Conservation (phyloP, 2,113 vertebrate species). For the Balaeniceps rex region DNA sequence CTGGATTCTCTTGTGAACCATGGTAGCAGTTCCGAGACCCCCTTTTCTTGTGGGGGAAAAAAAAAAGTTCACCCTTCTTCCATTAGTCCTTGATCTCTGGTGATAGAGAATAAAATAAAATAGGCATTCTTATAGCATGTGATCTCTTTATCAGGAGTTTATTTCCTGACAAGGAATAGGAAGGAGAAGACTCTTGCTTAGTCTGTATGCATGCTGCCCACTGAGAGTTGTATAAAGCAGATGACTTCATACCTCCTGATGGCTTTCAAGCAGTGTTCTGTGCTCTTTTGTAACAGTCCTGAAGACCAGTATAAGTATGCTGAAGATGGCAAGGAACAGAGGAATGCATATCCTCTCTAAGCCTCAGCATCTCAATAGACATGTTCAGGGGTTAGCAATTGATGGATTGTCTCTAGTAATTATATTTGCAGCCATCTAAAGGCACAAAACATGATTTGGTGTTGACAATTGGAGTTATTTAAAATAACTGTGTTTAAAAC, state of each 20-base stretch:
- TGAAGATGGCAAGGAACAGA: background rate
- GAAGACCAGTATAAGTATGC: background rate
- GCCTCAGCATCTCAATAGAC: background rate
- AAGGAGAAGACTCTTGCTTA: background rate
- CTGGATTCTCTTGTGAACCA: background rate
- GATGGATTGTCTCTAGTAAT: background rate
- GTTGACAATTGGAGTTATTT: slow-evolving; percentile 16
- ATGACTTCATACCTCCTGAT: background rate
- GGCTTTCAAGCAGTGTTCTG: background rate
- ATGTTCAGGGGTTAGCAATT: background rate
- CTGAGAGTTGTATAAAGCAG: background rate
- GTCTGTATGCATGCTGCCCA: background rate
- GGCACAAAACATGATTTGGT: background rate
- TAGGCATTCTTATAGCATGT: background rate
- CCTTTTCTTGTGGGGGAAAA: background rate
- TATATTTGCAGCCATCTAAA: background rate
- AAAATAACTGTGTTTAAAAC: slow-evolving; percentile 42
- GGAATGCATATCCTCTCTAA: background rate
- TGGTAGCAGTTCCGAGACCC: background rate
- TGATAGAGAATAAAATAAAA: background rate
- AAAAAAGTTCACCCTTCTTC: background rate
- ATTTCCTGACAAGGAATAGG: background rate
- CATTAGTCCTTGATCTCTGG: background rate
- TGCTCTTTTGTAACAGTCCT: background rate
- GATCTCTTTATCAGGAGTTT: background rate